Evolutionary conservation across 2,888 invertebrate genomes (phyloP).

Genomic region (Nomada fucata): DNA sequence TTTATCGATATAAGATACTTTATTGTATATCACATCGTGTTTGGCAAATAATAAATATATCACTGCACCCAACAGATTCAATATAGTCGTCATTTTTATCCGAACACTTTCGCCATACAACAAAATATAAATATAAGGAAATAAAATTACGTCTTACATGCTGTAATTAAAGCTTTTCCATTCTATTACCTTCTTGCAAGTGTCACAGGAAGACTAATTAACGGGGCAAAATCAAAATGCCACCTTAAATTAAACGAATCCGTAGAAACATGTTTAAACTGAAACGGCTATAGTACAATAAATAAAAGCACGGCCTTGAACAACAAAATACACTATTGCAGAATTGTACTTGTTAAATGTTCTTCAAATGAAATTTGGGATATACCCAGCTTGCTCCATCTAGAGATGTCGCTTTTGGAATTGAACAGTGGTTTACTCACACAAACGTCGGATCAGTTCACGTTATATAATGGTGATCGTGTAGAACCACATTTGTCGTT

Average conservation of each 20-base stretch:
- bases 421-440: not conserved
- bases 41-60: constrained; percentile 29
- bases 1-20: constrained; percentile 1
- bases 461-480: constrained; percentile 55
- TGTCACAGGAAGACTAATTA: not conserved
- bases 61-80: not conserved
- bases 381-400: constrained; percentile 14
- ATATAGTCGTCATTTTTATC: not conserved
- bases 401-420: constrained; percentile 43
- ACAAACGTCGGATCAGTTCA: constrained; percentile 13
- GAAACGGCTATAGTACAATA: not conserved
- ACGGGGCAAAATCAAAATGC: not conserved
- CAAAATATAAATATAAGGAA: not conserved
- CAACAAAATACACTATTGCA: not conserved
- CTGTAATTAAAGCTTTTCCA: not conserved
- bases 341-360: no score
- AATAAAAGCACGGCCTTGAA: not conserved
- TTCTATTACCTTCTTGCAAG: not conserved
- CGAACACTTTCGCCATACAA: no score
- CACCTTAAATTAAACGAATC: not conserved
- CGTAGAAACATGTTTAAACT: not conserved
- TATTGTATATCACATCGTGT: constrained; percentile 6
- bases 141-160: not conserved
- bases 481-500: constrained; percentile 38
- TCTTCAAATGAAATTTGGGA: no score